Evolutionary conservation across 1,140 invertebrate species (phyloP), one percentile per base, ranked within the genome.

Genomic region (Drosophila bipectinata): DNA sequence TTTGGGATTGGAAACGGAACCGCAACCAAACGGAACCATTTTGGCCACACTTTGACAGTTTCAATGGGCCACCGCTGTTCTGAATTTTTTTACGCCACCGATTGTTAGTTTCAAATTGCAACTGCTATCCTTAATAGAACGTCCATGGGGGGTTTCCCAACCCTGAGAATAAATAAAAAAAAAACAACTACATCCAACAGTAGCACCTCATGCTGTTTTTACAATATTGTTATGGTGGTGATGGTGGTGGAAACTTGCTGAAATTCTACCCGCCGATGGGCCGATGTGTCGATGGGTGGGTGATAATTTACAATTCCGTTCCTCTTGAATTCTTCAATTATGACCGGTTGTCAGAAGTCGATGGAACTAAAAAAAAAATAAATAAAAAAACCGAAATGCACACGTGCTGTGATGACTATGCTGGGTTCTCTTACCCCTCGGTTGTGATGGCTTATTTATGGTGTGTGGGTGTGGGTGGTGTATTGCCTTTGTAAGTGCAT

Each of bases 301-400:
- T 71, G 58, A 75, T 80, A 71, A 84, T 56, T 85, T 49, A 63
- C 58, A 49, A 62, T 68, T 79, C 48, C 57, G 55, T 57, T 68
- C 81, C 53, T 61, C 74, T 61, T 74, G 45, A 79, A 59, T 67
- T 47, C 69, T 34, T 48, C 49, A 51, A 79, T 83, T 79, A 63
- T 60, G 39, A 52, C 54, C 26, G 82, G 41, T 52, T 75, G 54
- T 75, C 69, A 61, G 44, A 74, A 14, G 37, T 52, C 34, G 61
- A 39, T 26, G 26, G 9, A 24, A 18, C 18, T 18, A 1, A 18
- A 18, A 18, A 18, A 24, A 24, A 45, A 41, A 44, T 37, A 24
- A 26, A 28, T 7, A 24, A 32, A 15, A 47, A 41, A 44, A 24
- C 30, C 39, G 47, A 49, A 28, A 24, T 44, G 18, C 15, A 59